phyloP scores from a whole-genome alignment of 2,113 vertebrate species.

The Serinus canaria region DNA sequence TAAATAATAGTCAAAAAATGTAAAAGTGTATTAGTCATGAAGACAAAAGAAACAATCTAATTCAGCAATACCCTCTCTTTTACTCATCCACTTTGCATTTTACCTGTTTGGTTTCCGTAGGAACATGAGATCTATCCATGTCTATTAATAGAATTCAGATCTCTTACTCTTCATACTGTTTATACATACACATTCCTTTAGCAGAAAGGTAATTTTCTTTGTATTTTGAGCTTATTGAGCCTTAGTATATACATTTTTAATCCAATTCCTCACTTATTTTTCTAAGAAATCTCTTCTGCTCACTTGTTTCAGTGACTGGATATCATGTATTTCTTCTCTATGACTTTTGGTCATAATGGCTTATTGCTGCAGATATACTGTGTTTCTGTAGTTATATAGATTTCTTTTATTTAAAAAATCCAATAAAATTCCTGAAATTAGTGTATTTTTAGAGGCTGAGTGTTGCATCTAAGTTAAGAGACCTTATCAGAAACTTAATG shows the following conservation, averaged over 20 bases:
- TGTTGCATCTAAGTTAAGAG: neutral
- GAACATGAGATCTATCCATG: neutral
- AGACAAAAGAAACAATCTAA: neutral
- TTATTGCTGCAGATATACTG: neutral
- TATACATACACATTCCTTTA: neutral
- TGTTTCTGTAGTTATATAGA: neutral
- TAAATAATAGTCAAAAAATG: neutral
- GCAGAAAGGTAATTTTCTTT: neutral
- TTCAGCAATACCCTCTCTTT: neutral
- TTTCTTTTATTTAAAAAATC: neutral
- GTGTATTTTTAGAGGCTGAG: neutral
- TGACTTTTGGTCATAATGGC: neutral
- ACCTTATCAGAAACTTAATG: neutral
- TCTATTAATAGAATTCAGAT: neutral
- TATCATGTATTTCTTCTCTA: neutral
- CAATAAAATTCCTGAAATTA: neutral
- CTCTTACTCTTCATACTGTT: neutral
- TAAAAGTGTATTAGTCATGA: neutral
- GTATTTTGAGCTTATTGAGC: neutral
- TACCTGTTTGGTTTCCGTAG: neutral
- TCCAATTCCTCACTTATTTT: neutral
- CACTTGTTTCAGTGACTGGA: neutral
- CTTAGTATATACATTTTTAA: neutral
- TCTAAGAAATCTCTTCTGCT: neutral
- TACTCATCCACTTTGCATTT: neutral